A percentile compares a stretch with the other conserved stretches of the same genome.
Evolutionary conservation across 2,113 vertebrate genomes (phyloP).

Genomic region (Poeciliopsis retropinna): DNA sequence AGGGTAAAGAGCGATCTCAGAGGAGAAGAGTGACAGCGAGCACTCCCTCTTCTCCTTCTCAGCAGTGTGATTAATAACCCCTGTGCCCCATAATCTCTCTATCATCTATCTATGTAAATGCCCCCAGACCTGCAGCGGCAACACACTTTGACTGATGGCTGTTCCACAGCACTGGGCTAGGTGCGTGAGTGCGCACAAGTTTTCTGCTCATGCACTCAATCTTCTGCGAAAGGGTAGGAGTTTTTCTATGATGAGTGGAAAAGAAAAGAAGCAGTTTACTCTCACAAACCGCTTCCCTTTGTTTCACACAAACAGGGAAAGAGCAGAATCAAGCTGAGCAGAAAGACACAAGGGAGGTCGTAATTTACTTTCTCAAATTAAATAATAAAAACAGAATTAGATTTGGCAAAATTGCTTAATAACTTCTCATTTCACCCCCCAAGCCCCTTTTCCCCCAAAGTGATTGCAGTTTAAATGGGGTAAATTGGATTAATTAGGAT

Average conservation of each 20-base stretch:
- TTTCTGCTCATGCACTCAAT: constrained; percentile 28
- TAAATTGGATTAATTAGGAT: constrained; percentile 38
- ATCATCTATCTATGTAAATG: constrained; percentile 83
- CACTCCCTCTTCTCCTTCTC: constrained; percentile 64
- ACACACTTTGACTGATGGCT: constrained; percentile 78
- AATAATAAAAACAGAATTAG: constrained; percentile 29
- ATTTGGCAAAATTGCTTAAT: constrained; percentile 35
- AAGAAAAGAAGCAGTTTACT: constrained; percentile 32
- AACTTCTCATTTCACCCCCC: constrained; percentile 28
- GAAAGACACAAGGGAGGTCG: constrained; percentile 19
- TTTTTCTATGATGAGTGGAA: constrained; percentile 33
- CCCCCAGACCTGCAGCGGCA: constrained; percentile 70
- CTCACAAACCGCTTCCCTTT: constrained; percentile 18
- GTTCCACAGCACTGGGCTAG: constrained; percentile 60
- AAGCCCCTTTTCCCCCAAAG: background rate
- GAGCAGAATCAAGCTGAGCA: background rate
- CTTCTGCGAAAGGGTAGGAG: constrained; percentile 11
- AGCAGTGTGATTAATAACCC: constrained; percentile 77
- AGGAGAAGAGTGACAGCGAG: constrained; percentile 69
- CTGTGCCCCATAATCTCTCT: constrained; percentile 78
- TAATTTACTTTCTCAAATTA: constrained; percentile 24
- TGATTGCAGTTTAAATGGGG: constrained; percentile 26
- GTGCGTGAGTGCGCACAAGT: constrained; percentile 33
- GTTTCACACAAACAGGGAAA: constrained; percentile 12
- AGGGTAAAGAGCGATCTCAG: constrained; percentile 62